These are phyloP conservation scores for Trogon melanurus DNA, from an alignment of 2,113 vertebrate genomes.

Conservation along the genomic window DNA sequence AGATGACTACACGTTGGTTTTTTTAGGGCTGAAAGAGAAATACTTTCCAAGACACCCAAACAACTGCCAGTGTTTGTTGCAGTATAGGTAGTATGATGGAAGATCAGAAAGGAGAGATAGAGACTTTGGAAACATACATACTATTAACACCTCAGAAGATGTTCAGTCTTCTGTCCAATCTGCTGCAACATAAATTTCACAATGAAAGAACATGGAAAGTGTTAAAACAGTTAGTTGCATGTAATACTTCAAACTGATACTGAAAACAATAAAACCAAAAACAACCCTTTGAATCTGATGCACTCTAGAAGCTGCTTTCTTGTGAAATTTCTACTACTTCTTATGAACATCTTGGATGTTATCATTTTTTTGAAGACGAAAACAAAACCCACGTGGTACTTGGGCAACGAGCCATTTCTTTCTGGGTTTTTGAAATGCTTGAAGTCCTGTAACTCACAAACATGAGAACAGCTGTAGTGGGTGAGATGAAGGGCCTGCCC, in stretches of 20 bases:
- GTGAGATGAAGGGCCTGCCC: neutral
- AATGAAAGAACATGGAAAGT: neutral
- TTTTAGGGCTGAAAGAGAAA: neutral
- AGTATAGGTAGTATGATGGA: neutral
- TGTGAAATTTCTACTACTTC: neutral
- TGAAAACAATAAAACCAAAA: neutral
- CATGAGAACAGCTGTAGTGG: conserved; percentile 4
- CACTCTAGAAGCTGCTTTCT: neutral
- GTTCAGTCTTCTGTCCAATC: neutral
- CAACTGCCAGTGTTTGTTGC: neutral
- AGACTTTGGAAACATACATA: neutral
- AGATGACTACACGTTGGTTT: neutral
- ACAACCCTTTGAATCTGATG: neutral
- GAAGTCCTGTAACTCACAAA: conserved; percentile 19
- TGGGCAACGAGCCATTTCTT: conserved; percentile 10
- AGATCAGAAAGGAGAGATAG: neutral
- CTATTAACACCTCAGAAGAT: neutral
- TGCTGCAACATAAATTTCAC: neutral
- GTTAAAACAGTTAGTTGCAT: neutral
- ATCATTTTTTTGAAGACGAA: neutral
- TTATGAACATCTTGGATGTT: conserved; percentile 5
- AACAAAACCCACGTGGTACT: conserved; percentile 21
- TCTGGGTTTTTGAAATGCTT: conserved; percentile 8
- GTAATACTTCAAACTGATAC: neutral
- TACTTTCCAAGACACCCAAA: neutral